These are phyloP conservation scores for Manis crassicaudata DNA, from an alignment of 2,797 vertebrate genomes.

Conservation along the genomic window DNA sequence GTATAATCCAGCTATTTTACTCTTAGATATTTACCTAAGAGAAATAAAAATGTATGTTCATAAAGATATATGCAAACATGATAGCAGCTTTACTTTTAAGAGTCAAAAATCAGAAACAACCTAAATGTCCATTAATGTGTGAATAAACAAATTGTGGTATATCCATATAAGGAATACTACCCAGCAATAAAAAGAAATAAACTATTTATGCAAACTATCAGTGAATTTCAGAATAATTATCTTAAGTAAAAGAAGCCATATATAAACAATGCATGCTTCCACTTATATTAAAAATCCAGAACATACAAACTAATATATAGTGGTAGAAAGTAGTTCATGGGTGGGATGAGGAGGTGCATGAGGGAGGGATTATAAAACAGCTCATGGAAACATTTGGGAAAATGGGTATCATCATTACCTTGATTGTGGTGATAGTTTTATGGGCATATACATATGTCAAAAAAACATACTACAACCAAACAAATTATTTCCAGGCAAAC, in stretches of 20 bases:
- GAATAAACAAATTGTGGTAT: background rate
- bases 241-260: background rate
- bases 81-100: background rate
- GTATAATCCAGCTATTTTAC: background rate
- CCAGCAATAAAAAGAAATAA: background rate
- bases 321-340: background rate
- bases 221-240: background rate
- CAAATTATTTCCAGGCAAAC: background rate
- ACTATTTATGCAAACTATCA: background rate
- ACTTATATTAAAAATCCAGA: background rate
- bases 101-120: background rate
- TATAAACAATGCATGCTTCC: background rate
- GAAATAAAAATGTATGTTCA: background rate
- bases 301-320: background rate
- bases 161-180: background rate
- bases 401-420: background rate
- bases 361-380: background rate
- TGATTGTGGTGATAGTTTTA: background rate
- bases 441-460: background rate
- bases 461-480: background rate
- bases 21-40: background rate
- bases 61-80: background rate
- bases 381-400: background rate
- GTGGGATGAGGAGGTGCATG: accelerated
- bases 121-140: background rate